phyloP scores from a whole-genome alignment of 2,797 vertebrate species.

The Myotis findleyi region DNA sequence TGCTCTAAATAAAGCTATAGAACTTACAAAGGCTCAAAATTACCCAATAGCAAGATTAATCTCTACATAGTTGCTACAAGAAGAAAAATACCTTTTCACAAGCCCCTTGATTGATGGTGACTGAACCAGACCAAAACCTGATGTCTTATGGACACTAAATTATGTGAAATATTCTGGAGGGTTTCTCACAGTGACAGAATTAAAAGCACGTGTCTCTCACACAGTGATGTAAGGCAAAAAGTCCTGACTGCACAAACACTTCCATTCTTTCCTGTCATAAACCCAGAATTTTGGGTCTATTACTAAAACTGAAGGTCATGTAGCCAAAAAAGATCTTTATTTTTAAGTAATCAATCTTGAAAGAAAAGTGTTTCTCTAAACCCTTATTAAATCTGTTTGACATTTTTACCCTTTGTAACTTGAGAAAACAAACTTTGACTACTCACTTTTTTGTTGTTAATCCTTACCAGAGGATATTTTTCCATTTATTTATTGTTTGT shows the following conservation, averaged over 20 bases:
- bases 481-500: too few relatives aligned
- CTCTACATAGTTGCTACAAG: neutral
- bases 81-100: neutral
- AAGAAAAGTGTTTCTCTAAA: slow-evolving; percentile 46
- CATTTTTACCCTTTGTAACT: neutral
- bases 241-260: neutral
- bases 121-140: neutral
- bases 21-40: neutral
- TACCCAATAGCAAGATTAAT: neutral
- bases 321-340: neutral
- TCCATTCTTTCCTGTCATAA: neutral
- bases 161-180: neutral
- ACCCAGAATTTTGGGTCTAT: neutral
- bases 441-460: neutral
- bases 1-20: neutral
- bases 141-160: neutral
- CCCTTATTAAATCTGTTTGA: neutral
- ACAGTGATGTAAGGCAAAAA: neutral
- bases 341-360: neutral
- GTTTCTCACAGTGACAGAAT: neutral
- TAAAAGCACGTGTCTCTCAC: neutral
- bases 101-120: neutral
- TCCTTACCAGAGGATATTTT: too few relatives aligned
- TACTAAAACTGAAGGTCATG: neutral
- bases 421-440: neutral